These are phyloP conservation scores for Chiloscyllium plagiosum DNA, from an alignment of 2,113 vertebrate species.

Conservation along the genomic window DNA sequence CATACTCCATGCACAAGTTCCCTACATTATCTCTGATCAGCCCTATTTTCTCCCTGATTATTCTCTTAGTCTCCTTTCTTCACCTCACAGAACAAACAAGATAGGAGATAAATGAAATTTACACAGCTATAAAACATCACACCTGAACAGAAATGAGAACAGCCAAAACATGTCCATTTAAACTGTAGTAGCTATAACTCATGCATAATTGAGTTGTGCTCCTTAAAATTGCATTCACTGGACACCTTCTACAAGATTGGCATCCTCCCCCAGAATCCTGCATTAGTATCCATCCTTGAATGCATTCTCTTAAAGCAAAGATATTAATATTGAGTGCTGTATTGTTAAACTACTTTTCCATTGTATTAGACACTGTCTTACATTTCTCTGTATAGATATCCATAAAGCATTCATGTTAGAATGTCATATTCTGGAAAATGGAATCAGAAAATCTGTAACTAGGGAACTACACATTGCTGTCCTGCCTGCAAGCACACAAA, in stretches of 20 bases:
- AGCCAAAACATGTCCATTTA: not conserved
- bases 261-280: not conserved
- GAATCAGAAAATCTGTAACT: not conserved
- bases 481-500: not conserved
- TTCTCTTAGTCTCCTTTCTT: not conserved
- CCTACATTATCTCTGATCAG: too few species aligned
- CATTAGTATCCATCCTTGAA: too few species aligned
- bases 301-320: not conserved
- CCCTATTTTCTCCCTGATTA: too few species aligned
- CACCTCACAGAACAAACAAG: not conserved
- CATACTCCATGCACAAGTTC: too few species aligned
- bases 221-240: not conserved
- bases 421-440: not conserved
- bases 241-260: not conserved
- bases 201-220: not conserved
- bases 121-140: not conserved
- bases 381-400: not conserved
- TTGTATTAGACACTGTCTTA: not conserved
- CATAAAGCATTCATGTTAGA: not conserved
- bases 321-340: not conserved
- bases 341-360: not conserved
- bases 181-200: not conserved
- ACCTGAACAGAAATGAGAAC: not conserved
- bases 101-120: not conserved
- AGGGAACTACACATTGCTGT: not conserved